These are phyloP conservation scores for Apeltes quadracus DNA, from an alignment of 2,113 vertebrate genomes.

Conservation along the genomic window DNA sequence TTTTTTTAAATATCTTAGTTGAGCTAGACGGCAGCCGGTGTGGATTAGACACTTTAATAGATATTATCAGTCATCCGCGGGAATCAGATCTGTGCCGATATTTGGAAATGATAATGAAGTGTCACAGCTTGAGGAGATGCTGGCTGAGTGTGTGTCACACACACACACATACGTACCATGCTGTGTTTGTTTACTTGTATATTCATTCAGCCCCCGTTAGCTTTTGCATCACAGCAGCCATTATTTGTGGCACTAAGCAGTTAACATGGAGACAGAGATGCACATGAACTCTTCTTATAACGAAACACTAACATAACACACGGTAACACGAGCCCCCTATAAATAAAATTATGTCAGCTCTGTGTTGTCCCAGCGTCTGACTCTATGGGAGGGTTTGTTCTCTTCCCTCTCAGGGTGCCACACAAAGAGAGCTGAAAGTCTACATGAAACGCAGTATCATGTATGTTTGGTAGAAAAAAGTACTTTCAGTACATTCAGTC, in stretches of 20 bases:
- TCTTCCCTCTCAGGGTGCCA: neutral
- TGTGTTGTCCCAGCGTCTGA: conserved; percentile 6
- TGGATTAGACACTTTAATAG: neutral
- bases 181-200: neutral
- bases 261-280: neutral
- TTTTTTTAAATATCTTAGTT: neutral
- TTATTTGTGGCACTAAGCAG: neutral
- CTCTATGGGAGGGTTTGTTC: neutral
- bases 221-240: neutral
- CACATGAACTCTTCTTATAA: neutral
- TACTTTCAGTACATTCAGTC: neutral
- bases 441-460: neutral
- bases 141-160: neutral
- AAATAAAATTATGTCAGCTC: neutral
- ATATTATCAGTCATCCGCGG: conserved; percentile 7
- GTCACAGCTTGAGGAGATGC: conserved; percentile 22
- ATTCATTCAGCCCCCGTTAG: neutral
- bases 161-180: neutral
- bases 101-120: conserved; percentile 18
- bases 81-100: conserved; percentile 20
- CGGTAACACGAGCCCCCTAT: neutral
- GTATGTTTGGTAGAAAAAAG: neutral
- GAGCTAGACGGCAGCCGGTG: neutral
- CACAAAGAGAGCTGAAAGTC: neutral
- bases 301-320: neutral